Evolutionary conservation across 2,888 invertebrate species (phyloP).

Genomic region (Teinopalpus imperialis): DNA sequence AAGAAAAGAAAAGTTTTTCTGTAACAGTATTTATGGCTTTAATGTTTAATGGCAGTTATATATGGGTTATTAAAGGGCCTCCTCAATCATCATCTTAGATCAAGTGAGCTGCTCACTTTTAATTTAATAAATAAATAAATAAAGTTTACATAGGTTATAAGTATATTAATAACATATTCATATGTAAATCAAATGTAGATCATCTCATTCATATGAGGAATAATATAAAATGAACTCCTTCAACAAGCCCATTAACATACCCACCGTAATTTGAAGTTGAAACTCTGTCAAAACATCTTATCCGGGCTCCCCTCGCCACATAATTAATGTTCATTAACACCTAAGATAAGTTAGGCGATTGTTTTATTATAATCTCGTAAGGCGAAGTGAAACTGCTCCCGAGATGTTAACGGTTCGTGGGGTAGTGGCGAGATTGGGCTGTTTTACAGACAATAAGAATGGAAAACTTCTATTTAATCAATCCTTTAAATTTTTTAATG

Average conservation of each 20-base stretch:
- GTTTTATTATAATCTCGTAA: constrained; percentile 63
- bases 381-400: constrained; percentile 40
- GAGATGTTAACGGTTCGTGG: constrained; percentile 51
- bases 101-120: too few species aligned
- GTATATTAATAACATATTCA: too few species aligned
- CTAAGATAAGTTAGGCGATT: constrained; percentile 53
- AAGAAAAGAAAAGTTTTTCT: too few species aligned
- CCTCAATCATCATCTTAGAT: too few species aligned
- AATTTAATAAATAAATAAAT: too few species aligned
- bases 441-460: background rate
- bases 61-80: too few species aligned
- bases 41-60: too few species aligned
- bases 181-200: too few species aligned
- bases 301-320: constrained; percentile 43
- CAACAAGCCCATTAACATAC: constrained; percentile 44
- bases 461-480: background rate
- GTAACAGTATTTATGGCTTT: too few species aligned
- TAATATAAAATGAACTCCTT: constrained; percentile 34
- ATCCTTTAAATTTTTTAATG: too few species aligned
- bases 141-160: too few species aligned
- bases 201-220: constrained; percentile 9
- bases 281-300: constrained; percentile 64
- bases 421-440: constrained; percentile 44
- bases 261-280: constrained; percentile 51
- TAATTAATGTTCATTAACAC: constrained; percentile 73